A percentile compares a stretch with the other conserved stretches of the same genome.
These are phyloP conservation scores for Sander vitreus DNA, from an alignment of 2,113 vertebrate genomes.

Conservation along the genomic window DNA sequence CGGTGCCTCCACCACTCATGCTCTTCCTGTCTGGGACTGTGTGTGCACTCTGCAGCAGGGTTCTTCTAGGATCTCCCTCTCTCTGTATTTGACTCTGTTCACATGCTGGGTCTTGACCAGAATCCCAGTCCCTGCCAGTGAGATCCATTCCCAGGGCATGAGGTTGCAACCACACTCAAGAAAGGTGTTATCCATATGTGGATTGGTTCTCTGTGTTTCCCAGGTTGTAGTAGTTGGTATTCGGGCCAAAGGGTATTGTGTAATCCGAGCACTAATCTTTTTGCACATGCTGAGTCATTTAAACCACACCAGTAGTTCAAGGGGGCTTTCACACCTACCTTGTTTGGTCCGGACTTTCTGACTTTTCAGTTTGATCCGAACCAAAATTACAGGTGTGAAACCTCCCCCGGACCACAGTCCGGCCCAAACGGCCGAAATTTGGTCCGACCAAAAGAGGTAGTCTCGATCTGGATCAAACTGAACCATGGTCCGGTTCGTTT, in stretches of 20 bases:
- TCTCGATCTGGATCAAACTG: too few relatives aligned
- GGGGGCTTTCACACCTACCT: too few relatives aligned
- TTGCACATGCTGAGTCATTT: slow-evolving; percentile 5
- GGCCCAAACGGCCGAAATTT: too few relatives aligned
- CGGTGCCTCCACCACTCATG: slow-evolving; percentile 33
- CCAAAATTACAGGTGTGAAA: too few relatives aligned
- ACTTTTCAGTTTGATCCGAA: too few relatives aligned
- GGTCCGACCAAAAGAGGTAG: too few relatives aligned
- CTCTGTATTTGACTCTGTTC: neutral
- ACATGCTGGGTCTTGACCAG: neutral
- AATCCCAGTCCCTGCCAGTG: neutral
- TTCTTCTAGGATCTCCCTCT: slow-evolving; percentile 22
- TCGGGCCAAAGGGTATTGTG: neutral
- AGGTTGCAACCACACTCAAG: neutral
- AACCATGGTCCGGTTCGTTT: too few relatives aligned
- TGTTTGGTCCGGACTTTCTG: too few relatives aligned
- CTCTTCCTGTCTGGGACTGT: slow-evolving; percentile 35
- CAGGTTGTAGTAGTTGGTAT: neutral
- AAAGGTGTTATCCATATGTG: slow-evolving; percentile 28
- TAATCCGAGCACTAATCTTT: slow-evolving; percentile 3
- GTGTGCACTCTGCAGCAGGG: slow-evolving; percentile 9
- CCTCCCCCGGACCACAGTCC: too few relatives aligned
- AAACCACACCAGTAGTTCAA: neutral
- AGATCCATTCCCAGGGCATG: neutral
- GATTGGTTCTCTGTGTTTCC: neutral